Base-by-base conservation (phyloP, 1,140 invertebrate genomes). In the Drosophila mayri region DNA sequence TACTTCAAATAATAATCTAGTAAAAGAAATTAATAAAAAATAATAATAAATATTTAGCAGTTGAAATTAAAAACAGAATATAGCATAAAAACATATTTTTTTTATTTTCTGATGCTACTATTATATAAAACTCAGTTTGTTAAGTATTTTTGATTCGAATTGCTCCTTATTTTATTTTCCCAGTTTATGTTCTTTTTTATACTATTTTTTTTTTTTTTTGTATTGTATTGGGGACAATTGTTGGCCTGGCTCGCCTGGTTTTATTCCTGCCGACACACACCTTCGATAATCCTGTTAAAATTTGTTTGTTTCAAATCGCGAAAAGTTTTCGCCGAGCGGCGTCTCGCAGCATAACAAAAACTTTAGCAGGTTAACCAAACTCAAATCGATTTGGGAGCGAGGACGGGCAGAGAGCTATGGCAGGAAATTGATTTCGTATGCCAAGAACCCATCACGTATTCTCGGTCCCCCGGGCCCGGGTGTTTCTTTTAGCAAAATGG, bases 331-430 rank as follows among this genome's bases (percentile, higher is more conserved):
- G 35, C 52, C 50, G 43, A 32, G 61, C 32, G 61, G 52, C 59
- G 59, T 58, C 49, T 63, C 46, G 37, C 72, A 70, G 65, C 76
- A 41, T 59, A 40, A 67, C 43, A 50, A 44, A 60, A 72, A 72
- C 37, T 90, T 90, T 87, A 77, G 76, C 85, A 90, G 84, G 84
- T 87, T 87, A 87, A 87, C 84, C 84, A 90, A 87, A 87, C 84
- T 90, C 72, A 87, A 87, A 87, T 87, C 84, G 84, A 90, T 90
- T 87, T 84, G 76, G 76, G 50, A 79, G 60, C 47, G 62, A 10
- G 28, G 12, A n/a, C 25, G 64, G 47, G 49, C 76, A 49, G 43
- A 74, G 32, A 35, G 54, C 38, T 32, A n/a, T 32, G 35, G 66
- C 66, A 72, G 68, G 85, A 87, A 87, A 87, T 87, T 87, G 84